Percentiles rank a stretch among this genome's conserved stretches.
These are phyloP conservation scores for Griposia aprilina DNA, from an alignment of 2,888 invertebrate species.

Conservation along the genomic window DNA sequence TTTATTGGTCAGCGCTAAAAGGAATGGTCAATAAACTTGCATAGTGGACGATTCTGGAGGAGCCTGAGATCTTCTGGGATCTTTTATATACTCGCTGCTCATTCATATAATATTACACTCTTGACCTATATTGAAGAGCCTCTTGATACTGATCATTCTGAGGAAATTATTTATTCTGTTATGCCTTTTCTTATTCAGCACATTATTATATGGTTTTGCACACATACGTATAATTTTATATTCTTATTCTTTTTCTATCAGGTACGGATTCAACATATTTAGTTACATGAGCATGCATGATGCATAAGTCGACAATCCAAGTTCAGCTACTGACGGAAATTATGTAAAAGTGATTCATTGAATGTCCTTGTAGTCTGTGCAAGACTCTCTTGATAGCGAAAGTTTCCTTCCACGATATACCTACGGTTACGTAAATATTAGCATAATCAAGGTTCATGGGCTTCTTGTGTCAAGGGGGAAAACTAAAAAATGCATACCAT, in stretches of 20 bases:
- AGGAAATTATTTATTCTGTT: conserved; percentile 13
- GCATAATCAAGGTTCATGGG: conserved; percentile 1
- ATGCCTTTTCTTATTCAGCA: neutral
- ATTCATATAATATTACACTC: neutral
- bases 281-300: neutral
- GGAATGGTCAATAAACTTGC: conserved; percentile 31
- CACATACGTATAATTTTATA: neutral
- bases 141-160: conserved; percentile 1
- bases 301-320: neutral
- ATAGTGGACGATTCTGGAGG: conserved; percentile 9
- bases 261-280: neutral
- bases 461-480: neutral
- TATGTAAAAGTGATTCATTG: conserved; percentile 35
- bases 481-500: neutral
- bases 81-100: conserved; percentile 1
- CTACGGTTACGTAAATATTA: conserved; percentile 20
- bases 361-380: conserved; percentile 26
- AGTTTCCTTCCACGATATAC: conserved; percentile 14
- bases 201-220: too few species aligned
- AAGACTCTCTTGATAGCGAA: conserved; percentile 23
- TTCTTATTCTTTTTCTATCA: neutral
- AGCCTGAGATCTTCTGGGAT: conserved; percentile 1
- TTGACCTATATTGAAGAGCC: conserved; percentile 20
- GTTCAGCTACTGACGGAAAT: conserved; percentile 7
- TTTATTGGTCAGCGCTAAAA: conserved; percentile 29